Conservation (phyloP, 53 echinoderm and acorn worm species). For the Paracentrotus lividus region DNA sequence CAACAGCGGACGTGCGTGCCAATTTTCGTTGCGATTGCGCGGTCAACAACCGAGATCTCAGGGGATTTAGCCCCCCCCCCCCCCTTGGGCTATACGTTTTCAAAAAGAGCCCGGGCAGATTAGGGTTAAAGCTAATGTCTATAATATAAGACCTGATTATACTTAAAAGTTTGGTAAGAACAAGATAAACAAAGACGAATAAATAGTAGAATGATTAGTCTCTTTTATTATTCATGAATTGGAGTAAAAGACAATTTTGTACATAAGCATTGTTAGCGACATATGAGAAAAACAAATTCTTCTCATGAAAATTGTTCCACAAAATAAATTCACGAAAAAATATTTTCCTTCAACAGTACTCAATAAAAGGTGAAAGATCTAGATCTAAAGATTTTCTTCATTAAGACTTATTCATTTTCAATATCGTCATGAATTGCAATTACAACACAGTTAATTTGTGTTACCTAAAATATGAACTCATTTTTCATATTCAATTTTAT, state of each 20-base stretch:
- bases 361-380: neutral
- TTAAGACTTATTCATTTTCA: neutral
- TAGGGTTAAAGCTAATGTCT: no score
- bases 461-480: neutral
- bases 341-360: no score
- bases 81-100: no score
- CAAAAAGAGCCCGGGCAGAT: no score
- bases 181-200: no score
- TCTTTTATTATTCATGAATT: neutral
- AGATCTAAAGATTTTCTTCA: neutral
- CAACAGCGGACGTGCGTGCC: no score
- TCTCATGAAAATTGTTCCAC: neutral
- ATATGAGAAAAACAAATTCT: neutral
- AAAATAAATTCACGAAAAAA: neutral
- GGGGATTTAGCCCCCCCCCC: no score
- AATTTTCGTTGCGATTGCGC: no score
- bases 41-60: no score
- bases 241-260: conserved; percentile 24
- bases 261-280: neutral
- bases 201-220: no score
- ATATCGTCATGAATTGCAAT: neutral
- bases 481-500: neutral
- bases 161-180: no score
- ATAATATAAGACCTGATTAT: no score
- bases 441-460: neutral